Evolutionary conservation across 2,888 invertebrate genomes (phyloP), one percentile per base, ranked within the genome.

Genomic region (Glyphotaelius pellucidus): DNA sequence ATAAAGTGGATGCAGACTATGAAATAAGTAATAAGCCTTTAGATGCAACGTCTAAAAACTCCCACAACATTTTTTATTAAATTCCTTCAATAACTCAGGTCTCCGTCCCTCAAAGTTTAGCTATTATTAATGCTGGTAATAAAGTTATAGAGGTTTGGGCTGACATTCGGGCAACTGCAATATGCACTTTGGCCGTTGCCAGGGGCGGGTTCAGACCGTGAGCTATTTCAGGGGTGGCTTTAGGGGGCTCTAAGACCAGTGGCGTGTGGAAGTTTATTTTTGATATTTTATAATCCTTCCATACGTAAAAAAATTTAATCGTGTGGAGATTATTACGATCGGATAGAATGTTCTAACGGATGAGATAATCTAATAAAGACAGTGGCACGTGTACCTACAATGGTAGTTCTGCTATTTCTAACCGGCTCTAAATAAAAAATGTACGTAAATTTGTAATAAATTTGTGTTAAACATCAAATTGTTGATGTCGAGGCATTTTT

Each of bases 131-230:
- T 35, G 32, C 32, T 19, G 25, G 67, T 67, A 67, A 81, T 81
- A 83, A 35, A 32, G 31, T 35, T 83, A 67, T 67, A 67, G 83
- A 83, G 83, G 32, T 35, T 81, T 81, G 90, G 42, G n/a, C 30
- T 90, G 90, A 90, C 90, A 90, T 90, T 90, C 31, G 30, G 30
- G 83, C 81, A 80, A 80, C 42, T 90, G 90, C 90, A 90, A 83
- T 90, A 42, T 89, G 89, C 89, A 89, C 80, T 89, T 80, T 14
- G 89, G 86, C 47, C 42, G 35, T 38, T 42, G 42, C 42, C 86
- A 42, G 42, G 47, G 86, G 86, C 42, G 47, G 38, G 42, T 30
- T 86, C 30, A 42, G 86, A 47, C 86, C n/a, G 86, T 38, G 42
- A 86, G 47, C n/a, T 86, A 86, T 86, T 86, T 47, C 30, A 35